These are phyloP conservation scores for Synaphobranchus kaupii DNA, from an alignment of 2,797 vertebrate species.

Conservation along the genomic window DNA sequence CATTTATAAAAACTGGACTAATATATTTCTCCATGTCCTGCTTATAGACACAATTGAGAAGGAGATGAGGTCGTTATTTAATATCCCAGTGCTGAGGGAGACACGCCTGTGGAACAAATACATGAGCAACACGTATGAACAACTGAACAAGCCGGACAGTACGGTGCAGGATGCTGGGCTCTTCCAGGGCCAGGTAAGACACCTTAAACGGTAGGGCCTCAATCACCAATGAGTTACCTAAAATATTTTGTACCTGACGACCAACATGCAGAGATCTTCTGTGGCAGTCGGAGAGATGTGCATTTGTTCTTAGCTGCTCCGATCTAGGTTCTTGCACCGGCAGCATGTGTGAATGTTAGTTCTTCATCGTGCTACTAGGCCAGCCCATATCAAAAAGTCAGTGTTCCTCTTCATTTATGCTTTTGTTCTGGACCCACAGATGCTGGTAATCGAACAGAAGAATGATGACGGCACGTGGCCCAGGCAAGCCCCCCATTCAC, in stretches of 20 bases:
- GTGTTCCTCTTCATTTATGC: neutral
- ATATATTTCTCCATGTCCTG: neutral
- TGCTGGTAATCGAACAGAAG: constrained; percentile 93
- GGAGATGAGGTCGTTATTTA: constrained; percentile 90
- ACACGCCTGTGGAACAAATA: constrained; percentile 96
- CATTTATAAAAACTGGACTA: neutral
- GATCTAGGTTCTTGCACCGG: neutral
- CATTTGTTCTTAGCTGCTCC: neutral
- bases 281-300: neutral
- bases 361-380: neutral
- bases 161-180: constrained; percentile 95
- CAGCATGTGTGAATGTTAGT: neutral
- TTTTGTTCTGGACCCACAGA: constrained; percentile 67
- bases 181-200: constrained; percentile 91
- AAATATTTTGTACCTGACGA: neutral
- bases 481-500: constrained; percentile 83
- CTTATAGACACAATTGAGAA: constrained; percentile 89
- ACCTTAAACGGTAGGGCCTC: neutral
- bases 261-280: neutral
- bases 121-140: constrained; percentile 91
- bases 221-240: neutral
- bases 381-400: neutral
- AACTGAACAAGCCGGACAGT: constrained; percentile 91
- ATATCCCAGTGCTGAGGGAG: constrained; percentile 87
- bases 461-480: constrained; percentile 97